These are phyloP conservation scores for Steatocranus sp. DNA, from an alignment of 2,797 vertebrate species.

Conservation along the genomic window DNA sequence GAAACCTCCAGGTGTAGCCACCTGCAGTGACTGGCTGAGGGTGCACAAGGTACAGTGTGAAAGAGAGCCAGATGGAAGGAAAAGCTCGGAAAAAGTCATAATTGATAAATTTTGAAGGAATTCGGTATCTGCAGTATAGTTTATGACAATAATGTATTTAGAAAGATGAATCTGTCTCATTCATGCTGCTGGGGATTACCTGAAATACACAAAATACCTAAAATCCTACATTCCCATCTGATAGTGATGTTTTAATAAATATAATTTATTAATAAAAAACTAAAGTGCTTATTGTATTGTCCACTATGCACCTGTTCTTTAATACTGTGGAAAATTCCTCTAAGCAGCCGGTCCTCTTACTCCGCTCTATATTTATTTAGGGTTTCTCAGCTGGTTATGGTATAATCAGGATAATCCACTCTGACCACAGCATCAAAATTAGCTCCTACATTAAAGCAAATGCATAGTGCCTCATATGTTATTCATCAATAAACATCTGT, in stretches of 20 bases:
- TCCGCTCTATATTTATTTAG: background rate
- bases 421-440: background rate
- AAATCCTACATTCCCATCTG: background rate
- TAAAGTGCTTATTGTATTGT: rapidly evolving
- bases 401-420: background rate
- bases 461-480: background rate
- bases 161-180: background rate
- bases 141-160: background rate
- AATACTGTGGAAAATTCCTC: background rate
- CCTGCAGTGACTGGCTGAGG: too few species aligned
- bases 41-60: rapidly evolving
- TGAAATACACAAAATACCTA: background rate
- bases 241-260: background rate
- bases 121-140: background rate
- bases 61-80: background rate
- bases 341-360: background rate
- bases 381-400: background rate
- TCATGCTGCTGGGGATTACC: background rate
- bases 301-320: background rate
- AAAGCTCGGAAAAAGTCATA: background rate
- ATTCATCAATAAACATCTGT: background rate
- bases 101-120: background rate
- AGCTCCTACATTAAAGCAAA: background rate
- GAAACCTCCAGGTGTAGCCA: background rate
- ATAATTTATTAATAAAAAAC: background rate